Base-by-base conservation (phyloP, 2,797 vertebrate species). In the Echiichthys vipera region DNA sequence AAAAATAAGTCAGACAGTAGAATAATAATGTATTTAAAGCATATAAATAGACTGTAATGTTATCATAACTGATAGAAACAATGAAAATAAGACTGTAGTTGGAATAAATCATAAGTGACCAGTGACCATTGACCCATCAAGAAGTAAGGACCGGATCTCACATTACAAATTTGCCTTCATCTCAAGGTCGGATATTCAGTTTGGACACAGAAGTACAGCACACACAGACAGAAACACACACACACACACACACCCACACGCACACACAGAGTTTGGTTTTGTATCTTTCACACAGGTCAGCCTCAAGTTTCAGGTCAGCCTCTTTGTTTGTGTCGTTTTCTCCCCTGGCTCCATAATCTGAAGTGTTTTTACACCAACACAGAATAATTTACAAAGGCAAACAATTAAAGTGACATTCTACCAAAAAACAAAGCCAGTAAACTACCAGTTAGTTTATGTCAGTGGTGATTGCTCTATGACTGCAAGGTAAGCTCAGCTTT, bases 271-370 rank as follows among this genome's bases (percentile, higher is more conserved):
- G 22, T 43, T 39, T 24, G 3, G 7, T n/a, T 11, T 63, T 53
- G 6, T 36, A 13, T 47, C 27, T 24, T 59, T 22, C 29, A 32
- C 7, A 53, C 57, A 34, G n/a, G 22, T n/a, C n/a, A n/a, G n/a
- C n/a, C n/a, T n/a, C 10, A 8, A 15, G n/a, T 34, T 7, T 15
- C 30, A 43, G 63, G 46, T 77, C 78, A 54, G 14, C 45, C 10
- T 67, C 32, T 34, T 36, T 51, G 51, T 81, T 77, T 68, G 42
- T 65, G 32, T 61, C 22, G 10, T 77, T 64, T 67, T 72, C 64
- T 57, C 29, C 49, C 40, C 53, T 18, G 34, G 47, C 59, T 54
- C 40, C 53, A 27, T 24, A 17, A 11, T 46, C 65, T 54, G 27
- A 30, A 74, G 59, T 65, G 61, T 54, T 55, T 43, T 47, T 39